A percentile compares a stretch with the other conserved stretches of the same genome.
These are phyloP conservation scores for Lytechinus pictus DNA, from an alignment of 35 echinoderm and acorn worm species.

Conservation along the genomic window DNA sequence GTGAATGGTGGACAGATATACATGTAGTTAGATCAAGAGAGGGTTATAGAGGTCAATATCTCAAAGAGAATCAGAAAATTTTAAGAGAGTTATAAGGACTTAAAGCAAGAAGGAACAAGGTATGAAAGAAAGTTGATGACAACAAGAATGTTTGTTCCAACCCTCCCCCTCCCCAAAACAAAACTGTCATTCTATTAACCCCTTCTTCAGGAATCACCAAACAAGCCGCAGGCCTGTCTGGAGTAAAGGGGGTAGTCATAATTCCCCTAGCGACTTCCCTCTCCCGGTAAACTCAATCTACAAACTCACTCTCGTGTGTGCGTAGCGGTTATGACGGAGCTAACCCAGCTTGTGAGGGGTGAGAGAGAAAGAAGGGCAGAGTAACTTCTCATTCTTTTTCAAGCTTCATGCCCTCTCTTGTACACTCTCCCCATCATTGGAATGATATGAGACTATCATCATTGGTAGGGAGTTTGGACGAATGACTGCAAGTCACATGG, in stretches of 20 bases:
- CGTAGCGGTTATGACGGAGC: slow-evolving; percentile 7
- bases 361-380: background rate
- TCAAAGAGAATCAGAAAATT: background rate
- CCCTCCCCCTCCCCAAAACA: background rate
- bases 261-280: background rate
- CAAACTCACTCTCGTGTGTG: background rate
- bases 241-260: slow-evolving; percentile 3
- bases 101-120: background rate
- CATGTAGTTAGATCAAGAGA: background rate
- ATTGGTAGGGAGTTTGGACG: background rate
- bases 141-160: background rate
- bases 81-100: background rate
- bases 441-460: background rate
- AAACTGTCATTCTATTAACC: background rate
- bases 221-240: background rate
- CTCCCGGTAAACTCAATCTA: background rate
- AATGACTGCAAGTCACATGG: background rate
- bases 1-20: background rate
- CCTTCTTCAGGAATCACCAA: background rate
- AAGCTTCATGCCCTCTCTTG: background rate
- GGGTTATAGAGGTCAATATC: background rate
- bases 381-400: background rate
- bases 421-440: background rate
- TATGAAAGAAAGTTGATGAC: background rate
- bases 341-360: background rate